Base-by-base conservation (phyloP, 2,888 invertebrate genomes). In the Ochlodes sylvanus region DNA sequence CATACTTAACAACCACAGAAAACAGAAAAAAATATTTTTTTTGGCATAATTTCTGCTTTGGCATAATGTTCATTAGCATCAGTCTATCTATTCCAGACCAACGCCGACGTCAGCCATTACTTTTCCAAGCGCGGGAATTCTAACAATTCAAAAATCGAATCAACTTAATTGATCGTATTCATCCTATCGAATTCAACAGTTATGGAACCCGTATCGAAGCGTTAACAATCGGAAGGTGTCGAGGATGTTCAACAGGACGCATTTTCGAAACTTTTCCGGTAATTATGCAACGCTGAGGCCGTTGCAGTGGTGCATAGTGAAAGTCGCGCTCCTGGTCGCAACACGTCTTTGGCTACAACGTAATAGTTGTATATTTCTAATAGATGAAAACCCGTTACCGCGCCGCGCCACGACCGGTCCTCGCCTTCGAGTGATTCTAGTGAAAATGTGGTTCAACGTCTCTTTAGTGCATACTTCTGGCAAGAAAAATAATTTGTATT, bases 191-290 rank as follows among this genome's bases (percentile, higher is more conserved):
- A 52, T 27, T 1, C 27, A 52, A 6, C 12, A 19, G 19, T 52
- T 5, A 65, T 65, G 65, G 65, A 34, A n/a, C n/a, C 15, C 34
- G 9, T 50, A 52, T 17, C 6, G 19, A 19, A 64, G 19, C 56
- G 27, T 0, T 63, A 56, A 69, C 44, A 21, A 72, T 64, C 73
- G 72, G 73, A 73, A 69, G 69, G 12, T 0, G 69, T 69, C 70
- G 71, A 86, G 89, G 87, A 88, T 84, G 75, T 72, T 42, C 69
- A 70, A 71, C 81, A 86, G 86, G 86, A 87, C 81, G 80, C 75
- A 76, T 86, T 88, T 89, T 84, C 86, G 80, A 84, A 85, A 87
- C 79, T 75, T 76, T 85, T 89, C 89, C 89, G 81, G 75, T 76
- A 79, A 84, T 88, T 85, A 80, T 80, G 77, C 77, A 82, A 81